phyloP scores from a whole-genome alignment of 64 coral and sea anemone species.

The Cladopsammia gracilis region DNA sequence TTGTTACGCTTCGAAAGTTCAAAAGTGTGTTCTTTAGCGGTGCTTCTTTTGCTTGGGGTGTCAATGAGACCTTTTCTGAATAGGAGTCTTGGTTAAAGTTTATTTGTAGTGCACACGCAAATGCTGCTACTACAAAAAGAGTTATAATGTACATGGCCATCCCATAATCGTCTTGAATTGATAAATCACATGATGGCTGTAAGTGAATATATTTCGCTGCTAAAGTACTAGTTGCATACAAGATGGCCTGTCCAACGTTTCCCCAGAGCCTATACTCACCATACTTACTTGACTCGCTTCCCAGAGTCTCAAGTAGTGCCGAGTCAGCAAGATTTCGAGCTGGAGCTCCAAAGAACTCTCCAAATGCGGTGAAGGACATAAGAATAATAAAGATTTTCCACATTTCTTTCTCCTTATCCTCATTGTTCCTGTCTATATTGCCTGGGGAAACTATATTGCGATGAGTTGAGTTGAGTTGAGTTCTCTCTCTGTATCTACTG shows the following conservation, averaged over 20 bases:
- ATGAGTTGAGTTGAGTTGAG: too few species aligned
- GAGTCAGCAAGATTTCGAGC: slow-evolving; percentile 30
- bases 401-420: not conserved
- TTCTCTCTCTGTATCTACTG: not conserved
- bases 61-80: not conserved
- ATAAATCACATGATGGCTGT: not conserved
- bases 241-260: slow-evolving; percentile 24
- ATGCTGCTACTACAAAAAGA: not conserved
- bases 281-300: slow-evolving; percentile 25
- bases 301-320: slow-evolving; percentile 29
- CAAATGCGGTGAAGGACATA: not conserved
- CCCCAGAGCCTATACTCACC: slow-evolving; percentile 37
- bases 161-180: not conserved
- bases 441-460: too few species aligned
- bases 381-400: slow-evolving; percentile 11
- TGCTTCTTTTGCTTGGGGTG: not conserved
- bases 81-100: not conserved
- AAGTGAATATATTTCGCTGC: not conserved
- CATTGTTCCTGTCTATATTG: too few species aligned
- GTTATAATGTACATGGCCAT: not conserved
- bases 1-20: not conserved
- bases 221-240: not conserved
- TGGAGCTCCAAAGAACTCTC: slow-evolving; percentile 39
- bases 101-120: not conserved
- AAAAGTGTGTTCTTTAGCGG: slow-evolving; percentile 1